Conservation (phyloP, 2,113 vertebrate genomes). For the Corydoras sp. region DNA sequence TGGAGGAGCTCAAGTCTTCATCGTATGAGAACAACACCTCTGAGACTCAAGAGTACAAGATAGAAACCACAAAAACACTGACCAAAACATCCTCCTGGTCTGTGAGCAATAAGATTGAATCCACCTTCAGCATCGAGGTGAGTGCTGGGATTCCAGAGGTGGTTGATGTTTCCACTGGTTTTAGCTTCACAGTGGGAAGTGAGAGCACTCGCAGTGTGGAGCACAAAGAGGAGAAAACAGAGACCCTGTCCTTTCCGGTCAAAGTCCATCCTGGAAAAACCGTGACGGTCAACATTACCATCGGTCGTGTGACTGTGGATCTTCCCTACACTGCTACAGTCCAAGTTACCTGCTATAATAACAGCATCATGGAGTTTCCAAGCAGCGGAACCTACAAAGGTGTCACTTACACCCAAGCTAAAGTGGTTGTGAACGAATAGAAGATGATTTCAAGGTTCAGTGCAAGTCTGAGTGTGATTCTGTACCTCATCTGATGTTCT, state of each 20-base stretch:
- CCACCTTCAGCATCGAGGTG: constrained; percentile 16
- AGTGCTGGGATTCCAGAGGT: constrained; percentile 30
- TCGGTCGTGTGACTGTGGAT: constrained; percentile 35
- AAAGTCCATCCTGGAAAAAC: constrained; percentile 33
- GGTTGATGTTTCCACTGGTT: neutral
- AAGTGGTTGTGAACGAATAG: neutral
- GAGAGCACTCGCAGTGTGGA: neutral
- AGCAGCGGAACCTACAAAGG: constrained; percentile 36
- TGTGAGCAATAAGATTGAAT: neutral
- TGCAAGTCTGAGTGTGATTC: too few relatives aligned
- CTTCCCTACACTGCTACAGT: constrained; percentile 42
- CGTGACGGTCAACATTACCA: constrained; percentile 13
- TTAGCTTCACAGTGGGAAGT: neutral
- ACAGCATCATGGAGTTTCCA: constrained; percentile 4
- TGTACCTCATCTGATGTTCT: too few relatives aligned
- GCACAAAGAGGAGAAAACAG: constrained; percentile 7
- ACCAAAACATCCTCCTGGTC: constrained; percentile 37
- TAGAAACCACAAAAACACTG: constrained; percentile 27
- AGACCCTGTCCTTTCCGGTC: neutral
- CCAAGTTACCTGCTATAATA: constrained; percentile 33
- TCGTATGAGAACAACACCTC: constrained; percentile 6
- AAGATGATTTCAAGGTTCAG: too few relatives aligned
- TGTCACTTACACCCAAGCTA: neutral
- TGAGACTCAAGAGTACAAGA: neutral
- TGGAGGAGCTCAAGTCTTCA: constrained; percentile 33